Evolutionary conservation across 2,888 invertebrate species (phyloP).

Genomic region (Leptinotarsa haldemani): DNA sequence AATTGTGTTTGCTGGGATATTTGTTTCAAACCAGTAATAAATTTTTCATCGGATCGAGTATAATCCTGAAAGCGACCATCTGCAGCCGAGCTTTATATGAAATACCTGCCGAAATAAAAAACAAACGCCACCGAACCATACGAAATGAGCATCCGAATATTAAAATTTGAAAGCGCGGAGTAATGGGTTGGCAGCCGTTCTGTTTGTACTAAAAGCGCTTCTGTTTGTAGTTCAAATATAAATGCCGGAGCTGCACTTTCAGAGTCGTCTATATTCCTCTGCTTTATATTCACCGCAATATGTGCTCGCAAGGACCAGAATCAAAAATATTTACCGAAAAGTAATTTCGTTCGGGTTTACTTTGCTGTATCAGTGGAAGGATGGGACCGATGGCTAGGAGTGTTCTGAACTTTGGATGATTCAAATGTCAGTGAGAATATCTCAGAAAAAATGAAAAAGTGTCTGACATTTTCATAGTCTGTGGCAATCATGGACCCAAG

Average conservation of each 20-base stretch:
- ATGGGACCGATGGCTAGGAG: not conserved
- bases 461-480: no score
- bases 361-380: not conserved
- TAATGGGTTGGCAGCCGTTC: slow-evolving; percentile 12
- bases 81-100: not conserved
- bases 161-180: slow-evolving; percentile 11
- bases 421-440: no score
- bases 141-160: slow-evolving; percentile 11
- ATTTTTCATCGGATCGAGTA: not conserved
- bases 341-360: not conserved
- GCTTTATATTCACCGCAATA: not conserved
- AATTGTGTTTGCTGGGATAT: no score
- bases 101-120: slow-evolving; percentile 9
- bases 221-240: slow-evolving; percentile 9
- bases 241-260: slow-evolving; percentile 7
- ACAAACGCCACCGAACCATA: slow-evolving; percentile 5
- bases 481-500: no score
- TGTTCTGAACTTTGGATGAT: not conserved
- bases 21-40: not conserved
- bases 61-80: not conserved
- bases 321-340: not conserved
- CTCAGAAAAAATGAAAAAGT: no score
- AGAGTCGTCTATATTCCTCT: not conserved
- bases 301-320: not conserved
- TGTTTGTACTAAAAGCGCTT: slow-evolving; percentile 8